Percentiles rank a stretch among this genome's conserved stretches.
Evolutionary conservation across 2,113 vertebrate species (phyloP).

Genomic region (Oreocharis arfaki): DNA sequence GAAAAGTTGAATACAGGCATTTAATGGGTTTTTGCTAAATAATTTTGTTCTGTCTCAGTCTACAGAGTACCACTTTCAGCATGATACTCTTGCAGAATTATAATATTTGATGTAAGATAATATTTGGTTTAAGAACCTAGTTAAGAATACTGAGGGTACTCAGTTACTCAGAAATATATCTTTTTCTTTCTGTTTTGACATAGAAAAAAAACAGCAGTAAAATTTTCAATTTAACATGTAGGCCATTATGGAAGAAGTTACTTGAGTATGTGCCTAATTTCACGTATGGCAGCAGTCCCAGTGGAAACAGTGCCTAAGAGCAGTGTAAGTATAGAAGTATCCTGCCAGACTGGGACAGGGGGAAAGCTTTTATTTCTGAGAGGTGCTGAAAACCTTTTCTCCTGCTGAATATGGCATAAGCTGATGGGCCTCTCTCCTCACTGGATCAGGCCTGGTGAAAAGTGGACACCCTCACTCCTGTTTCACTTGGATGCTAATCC

Average conservation of each 20-base stretch:
- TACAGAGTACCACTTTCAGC: slow-evolving; percentile 10
- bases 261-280: background rate
- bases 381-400: background rate
- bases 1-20: slow-evolving; percentile 35
- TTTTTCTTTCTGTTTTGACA: background rate
- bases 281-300: background rate
- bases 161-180: background rate
- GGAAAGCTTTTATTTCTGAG: background rate
- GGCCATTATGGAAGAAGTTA: background rate
- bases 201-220: background rate
- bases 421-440: background rate
- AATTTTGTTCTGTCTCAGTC: slow-evolving; percentile 38
- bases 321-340: background rate
- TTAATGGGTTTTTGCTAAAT: slow-evolving; percentile 34
- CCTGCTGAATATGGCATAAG: background rate
- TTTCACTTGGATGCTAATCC: background rate
- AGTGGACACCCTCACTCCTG: background rate
- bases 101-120: background rate
- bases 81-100: background rate
- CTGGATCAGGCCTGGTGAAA: background rate
- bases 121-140: slow-evolving; percentile 30
- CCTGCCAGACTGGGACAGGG: background rate
- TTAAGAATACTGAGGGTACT: background rate
- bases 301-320: background rate
- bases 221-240: background rate